Evolutionary conservation across 2,888 invertebrate species (phyloP).

Genomic region (Tridacna gigas): DNA sequence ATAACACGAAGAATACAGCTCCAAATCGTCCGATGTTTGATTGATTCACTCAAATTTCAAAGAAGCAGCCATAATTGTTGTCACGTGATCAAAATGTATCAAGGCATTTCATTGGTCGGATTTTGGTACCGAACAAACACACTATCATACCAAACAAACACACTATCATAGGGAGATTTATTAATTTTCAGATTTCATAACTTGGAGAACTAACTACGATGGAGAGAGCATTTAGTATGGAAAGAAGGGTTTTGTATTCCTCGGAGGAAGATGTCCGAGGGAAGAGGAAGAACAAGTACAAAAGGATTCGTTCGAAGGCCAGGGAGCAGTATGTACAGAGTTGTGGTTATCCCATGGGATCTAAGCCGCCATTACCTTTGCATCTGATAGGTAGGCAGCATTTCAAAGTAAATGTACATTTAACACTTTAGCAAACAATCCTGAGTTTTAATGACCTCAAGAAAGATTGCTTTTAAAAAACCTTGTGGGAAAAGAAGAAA

Average conservation of each 20-base stretch:
- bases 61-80: too few relatives aligned
- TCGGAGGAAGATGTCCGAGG: constrained; percentile 21
- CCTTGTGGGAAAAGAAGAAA: not conserved
- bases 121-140: too few relatives aligned
- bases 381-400: constrained; percentile 31
- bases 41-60: too few relatives aligned
- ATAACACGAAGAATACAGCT: too few relatives aligned
- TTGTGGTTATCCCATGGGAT: constrained; percentile 38
- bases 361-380: constrained; percentile 53
- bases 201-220: too few relatives aligned
- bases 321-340: constrained; percentile 54
- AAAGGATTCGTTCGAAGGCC: constrained; percentile 46
- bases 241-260: constrained; percentile 1
- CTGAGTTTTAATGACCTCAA: not conserved
- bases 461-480: not conserved
- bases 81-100: too few relatives aligned
- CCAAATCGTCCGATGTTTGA: too few relatives aligned
- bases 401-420: not conserved
- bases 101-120: too few relatives aligned
- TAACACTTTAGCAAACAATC: not conserved
- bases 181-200: too few relatives aligned
- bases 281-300: constrained; percentile 37
- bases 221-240: not conserved
- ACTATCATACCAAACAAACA: too few relatives aligned
- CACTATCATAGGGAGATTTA: too few relatives aligned